Evolutionary conservation across 2,797 vertebrate genomes (phyloP), one percentile per base, ranked within the genome.

Genomic region (Melanotaenia parkinsoni): DNA sequence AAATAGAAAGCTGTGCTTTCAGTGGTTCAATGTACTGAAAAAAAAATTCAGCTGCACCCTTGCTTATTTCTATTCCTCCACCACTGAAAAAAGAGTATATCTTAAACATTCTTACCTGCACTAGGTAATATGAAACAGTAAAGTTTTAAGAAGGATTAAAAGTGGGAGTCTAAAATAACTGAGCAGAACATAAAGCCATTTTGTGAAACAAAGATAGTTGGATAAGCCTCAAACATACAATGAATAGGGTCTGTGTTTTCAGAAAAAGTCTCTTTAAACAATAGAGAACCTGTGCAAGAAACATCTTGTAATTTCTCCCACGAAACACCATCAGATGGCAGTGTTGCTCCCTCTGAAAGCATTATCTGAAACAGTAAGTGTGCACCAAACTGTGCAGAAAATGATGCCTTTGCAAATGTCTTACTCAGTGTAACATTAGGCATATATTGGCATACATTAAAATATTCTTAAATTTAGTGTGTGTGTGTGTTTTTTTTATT

Each of bases 321-420:
- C 38, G 37, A 40, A 28, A 7, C 43, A 58, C 84, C 86, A 80
- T 69, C 63, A 85, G 80, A 67, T 79, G 82, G 79, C 83, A 81
- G 79, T 77, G 67, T 86, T 80, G 63, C 53, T 62, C 59, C 33
- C 67, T 73, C 12, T 24, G 30, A 65, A 38, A 58, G 61, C 26
- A 40, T 28, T 2, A 13, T 54, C 24, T 14, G 11, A 54, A 13
- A 28, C 11, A 5, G 4, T 7, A 28, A 30, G 2, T 6, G 3
- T 56, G 26, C 1, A 14, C 53, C 12, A 56, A 56, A 56, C 22
- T 24, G 1, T 22, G 16, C 30, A 68, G 11, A 32, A 51, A 4
- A 22, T 8, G 12, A 9, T 38, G 14, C 0, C 4, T 72, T 50
- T 53, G 57, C 35, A 56, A 12, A 35, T 8, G 12, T 2, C 28